A percentile compares a stretch with the other conserved stretches of the same genome.
These are phyloP conservation scores for Brenthis daphne DNA, from an alignment of 2,888 invertebrate species.

Conservation along the genomic window DNA sequence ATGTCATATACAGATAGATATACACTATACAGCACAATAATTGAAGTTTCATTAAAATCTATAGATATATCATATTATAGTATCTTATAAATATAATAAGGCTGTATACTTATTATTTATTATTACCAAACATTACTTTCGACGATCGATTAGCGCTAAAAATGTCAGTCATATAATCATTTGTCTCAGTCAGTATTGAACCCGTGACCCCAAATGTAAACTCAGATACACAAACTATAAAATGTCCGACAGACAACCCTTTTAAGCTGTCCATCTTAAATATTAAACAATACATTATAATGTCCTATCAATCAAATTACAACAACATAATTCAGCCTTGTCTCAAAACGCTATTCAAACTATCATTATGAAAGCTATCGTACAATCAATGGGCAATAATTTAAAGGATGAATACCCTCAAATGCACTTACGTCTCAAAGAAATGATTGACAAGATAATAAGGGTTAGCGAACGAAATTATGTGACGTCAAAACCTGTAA, in stretches of 20 bases:
- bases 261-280: constrained; percentile 2
- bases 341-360: neutral
- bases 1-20: no score
- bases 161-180: no score
- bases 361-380: constrained; percentile 9
- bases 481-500: neutral
- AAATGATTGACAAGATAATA: constrained; percentile 40
- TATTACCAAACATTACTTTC: no score
- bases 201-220: neutral
- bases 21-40: no score
- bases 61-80: no score
- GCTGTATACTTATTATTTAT: no score
- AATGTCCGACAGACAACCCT: neutral
- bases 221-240: neutral
- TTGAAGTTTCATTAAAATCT: no score
- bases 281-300: neutral
- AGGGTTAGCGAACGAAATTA: constrained; percentile 3
- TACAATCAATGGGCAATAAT: constrained; percentile 13
- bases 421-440: constrained; percentile 11
- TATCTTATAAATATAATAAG: no score
- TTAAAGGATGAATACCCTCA: constrained; percentile 7
- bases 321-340: constrained; percentile 9
- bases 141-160: no score
- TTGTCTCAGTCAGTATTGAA: no score
- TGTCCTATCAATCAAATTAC: constrained; percentile 11